Base-by-base conservation (phyloP, 2,888 invertebrate genomes). In the Bugula neritina region DNA sequence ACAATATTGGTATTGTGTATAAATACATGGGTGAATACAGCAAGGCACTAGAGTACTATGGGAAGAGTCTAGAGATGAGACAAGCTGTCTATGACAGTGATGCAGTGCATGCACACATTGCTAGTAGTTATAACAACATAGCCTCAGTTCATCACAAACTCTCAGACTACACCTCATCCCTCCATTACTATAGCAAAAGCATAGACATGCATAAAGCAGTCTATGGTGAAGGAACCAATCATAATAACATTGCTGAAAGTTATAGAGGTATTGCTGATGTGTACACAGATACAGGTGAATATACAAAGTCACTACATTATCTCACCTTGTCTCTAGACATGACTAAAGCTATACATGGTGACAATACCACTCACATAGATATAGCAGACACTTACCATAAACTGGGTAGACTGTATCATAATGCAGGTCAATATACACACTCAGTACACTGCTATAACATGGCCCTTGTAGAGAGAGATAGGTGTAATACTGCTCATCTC, bases 331-430 rank as follows among this genome's bases (percentile, higher is more conserved):
- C 29, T 3, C 27, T 21, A 63, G 34, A 63, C 21, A 63, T 63
- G 63, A 63, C 17, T 21, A 63, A n/a, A 63, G 13, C 34, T 31
- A 5, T 63, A 25, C 27, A 63, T 63, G 63, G 34, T 63, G 63
- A 21, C 27, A n/a, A n/a, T n/a, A n/a, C n/a, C n/a, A 31, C 21
- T 31, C 63, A 63, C 34, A 21, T 31, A 63, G 2, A 63, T 34
- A 63, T 63, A 31, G 63, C 63, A 13, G 13, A 31, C 34, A 63
- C 3, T n/a, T 63, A 63, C 63, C 63, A 63, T 31, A 3, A 34
- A 10, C 27, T 31, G 10, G 63, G 13, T 43, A 43, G 43, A 43
- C 43, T 43, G 10, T 43, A 43, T 17, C 17, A 43, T 43, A 43
- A 43, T 10, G 43, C 17, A 43, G 43, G 43, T 43, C 43, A 43